Conservation (phyloP, 1,140 invertebrate genomes). For the Antheraea mylitta region DNA sequence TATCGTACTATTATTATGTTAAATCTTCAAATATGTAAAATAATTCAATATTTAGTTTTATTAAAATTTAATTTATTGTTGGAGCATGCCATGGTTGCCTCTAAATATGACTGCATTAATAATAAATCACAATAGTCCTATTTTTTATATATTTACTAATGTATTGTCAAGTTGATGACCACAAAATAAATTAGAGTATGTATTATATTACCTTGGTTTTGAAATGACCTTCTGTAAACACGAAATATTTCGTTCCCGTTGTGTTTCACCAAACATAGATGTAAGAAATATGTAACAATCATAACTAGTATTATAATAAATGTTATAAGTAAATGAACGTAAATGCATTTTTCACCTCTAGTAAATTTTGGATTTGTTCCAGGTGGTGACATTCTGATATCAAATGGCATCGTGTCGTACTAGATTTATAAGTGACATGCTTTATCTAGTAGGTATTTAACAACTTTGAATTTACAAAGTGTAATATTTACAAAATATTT, state of each 20-base stretch:
- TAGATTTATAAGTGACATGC: background rate
- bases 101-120: no score
- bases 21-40: no score
- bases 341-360: conserved; percentile 60
- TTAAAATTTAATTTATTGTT: no score
- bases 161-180: no score
- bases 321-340: conserved; percentile 43
- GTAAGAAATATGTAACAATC: conserved; percentile 40
- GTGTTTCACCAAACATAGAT: conserved; percentile 40
- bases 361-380: conserved; percentile 42
- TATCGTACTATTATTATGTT: no score
- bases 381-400: background rate
- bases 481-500: no score
- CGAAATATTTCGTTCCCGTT: conserved; percentile 25
- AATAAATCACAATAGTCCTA: no score
- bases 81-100: no score
- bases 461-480: background rate
- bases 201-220: conserved; percentile 17
- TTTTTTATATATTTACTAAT: no score
- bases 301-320: conserved; percentile 36
- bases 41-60: no score
- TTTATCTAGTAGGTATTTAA: no score
- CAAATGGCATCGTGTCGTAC: conserved; percentile 2
- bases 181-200: no score
- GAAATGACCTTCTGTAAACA: conserved; percentile 23